phyloP scores from a whole-genome alignment of 2,113 vertebrate species.

The Axis porcinus region DNA sequence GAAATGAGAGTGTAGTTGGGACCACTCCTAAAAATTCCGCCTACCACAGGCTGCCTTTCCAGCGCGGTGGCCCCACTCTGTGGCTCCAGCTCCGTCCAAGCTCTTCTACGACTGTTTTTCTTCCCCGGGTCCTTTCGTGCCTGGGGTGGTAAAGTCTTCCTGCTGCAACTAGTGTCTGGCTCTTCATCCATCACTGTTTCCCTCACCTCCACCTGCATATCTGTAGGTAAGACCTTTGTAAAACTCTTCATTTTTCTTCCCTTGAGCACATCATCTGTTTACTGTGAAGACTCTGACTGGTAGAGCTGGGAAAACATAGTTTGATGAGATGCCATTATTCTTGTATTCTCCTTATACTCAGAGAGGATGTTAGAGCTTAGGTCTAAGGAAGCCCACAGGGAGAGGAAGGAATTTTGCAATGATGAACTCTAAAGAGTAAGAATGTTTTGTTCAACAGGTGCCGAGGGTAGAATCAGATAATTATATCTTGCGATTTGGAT shows the following conservation, averaged over 20 bases:
- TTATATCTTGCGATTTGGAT: neutral
- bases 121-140: neutral
- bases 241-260: neutral
- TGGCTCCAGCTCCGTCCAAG: neutral
- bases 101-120: neutral
- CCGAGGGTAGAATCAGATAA: rapidly evolving
- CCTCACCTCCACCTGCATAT: neutral
- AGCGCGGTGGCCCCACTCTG: rapidly evolving
- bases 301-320: neutral
- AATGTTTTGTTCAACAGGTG: neutral
- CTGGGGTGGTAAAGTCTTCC: neutral
- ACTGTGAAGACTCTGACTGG: neutral
- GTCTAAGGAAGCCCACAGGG: neutral
- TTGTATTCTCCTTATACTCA: neutral
- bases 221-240: neutral
- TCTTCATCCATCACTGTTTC: neutral
- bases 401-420: neutral
- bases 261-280: neutral
- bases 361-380: neutral
- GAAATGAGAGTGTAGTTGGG: neutral
- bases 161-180: neutral
- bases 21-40: neutral
- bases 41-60: neutral
- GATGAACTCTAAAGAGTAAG: neutral
- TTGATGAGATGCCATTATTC: neutral